Percentiles rank a stretch among this genome's conserved stretches.
Evolutionary conservation across 2,113 vertebrate species (phyloP).

Genomic region (Coptodon rendalli): DNA sequence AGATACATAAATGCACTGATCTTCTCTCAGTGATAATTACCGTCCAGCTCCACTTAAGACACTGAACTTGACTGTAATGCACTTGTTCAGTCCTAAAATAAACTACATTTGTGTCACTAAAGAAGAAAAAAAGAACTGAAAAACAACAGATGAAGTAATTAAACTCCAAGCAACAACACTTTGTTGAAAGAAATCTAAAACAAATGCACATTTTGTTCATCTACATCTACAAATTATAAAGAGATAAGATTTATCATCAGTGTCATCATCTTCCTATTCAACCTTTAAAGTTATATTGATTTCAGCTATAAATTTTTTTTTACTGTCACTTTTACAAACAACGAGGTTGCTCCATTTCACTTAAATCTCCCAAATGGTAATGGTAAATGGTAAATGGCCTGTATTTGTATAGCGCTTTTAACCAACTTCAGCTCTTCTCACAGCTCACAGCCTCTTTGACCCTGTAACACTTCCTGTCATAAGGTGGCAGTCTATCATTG

Average conservation of each 20-base stretch:
- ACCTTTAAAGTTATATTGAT: neutral
- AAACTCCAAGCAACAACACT: neutral
- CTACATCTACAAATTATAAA: neutral
- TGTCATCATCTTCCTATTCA: neutral
- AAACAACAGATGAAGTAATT: neutral
- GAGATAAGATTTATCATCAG: neutral
- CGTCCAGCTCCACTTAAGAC: rapidly evolving
- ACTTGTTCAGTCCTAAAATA: neutral
- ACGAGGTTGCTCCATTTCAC: neutral
- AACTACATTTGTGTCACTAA: neutral
- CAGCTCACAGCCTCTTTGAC: neutral
- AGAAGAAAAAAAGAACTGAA: rapidly evolving
- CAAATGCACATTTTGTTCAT: neutral
- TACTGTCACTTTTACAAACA: neutral
- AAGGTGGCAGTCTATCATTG: neutral
- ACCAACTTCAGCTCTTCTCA: neutral
- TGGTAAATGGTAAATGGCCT: too few relatives aligned
- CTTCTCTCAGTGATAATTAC: neutral
- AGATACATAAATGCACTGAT: neutral
- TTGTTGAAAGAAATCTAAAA: rapidly evolving
- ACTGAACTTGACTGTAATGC: neutral
- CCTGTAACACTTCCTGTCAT: neutral
- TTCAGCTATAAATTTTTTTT: neutral
- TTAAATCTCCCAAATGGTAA: neutral
- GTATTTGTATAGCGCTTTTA: too few relatives aligned